Evolutionary conservation across 2,797 vertebrate genomes (phyloP), one percentile per base, ranked within the genome.

Genomic region (Syndactyla subalaris): DNA sequence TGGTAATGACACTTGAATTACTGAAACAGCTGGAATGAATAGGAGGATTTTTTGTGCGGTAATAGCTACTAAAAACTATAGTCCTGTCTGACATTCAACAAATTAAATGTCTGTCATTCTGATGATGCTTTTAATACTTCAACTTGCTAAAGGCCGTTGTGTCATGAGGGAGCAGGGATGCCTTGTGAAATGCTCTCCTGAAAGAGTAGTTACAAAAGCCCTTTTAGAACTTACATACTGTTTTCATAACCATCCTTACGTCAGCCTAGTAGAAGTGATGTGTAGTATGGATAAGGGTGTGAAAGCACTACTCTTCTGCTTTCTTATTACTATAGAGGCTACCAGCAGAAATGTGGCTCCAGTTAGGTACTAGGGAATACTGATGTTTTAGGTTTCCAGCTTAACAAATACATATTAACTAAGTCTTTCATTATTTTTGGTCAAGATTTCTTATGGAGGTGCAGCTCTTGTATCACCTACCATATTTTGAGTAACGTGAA

Each of bases 101-200:
- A 79, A 72, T 88, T 74, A 77, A 75, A 73, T 38, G 11, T 55
- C 22, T 23, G 9, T 67, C 13, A 34, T 91, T 93, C 55, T 65
- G n/a, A 46, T 87, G 52, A 36, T 73, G 57, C 17, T 92, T 95
- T 83, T 83, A 91, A 52, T 91, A 74, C 49, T 84, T 90, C 39
- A 48, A 29, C 15, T 63, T 55, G 34, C 48, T 45, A 61, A 39
- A 68, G 36, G 18, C 41, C 61, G 4, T 48, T 52, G 9, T 34
- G 12, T 71, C 39, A 46, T 34, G 22, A 36, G 18, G 34, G 15
- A 65, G 27, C 29, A 65, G 61, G 57, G 19, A 14, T 68, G 13
- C 38, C 51, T 76, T 70, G 32, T 84, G 73, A 80, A 85, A 89
- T 36, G 10, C 10, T 49, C 24, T 85, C 14, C 45, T 74, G 52